Percentiles rank a stretch among this genome's conserved stretches.
phyloP scores from a whole-genome alignment of 1,140 invertebrate genomes.

The Formica selysi region DNA sequence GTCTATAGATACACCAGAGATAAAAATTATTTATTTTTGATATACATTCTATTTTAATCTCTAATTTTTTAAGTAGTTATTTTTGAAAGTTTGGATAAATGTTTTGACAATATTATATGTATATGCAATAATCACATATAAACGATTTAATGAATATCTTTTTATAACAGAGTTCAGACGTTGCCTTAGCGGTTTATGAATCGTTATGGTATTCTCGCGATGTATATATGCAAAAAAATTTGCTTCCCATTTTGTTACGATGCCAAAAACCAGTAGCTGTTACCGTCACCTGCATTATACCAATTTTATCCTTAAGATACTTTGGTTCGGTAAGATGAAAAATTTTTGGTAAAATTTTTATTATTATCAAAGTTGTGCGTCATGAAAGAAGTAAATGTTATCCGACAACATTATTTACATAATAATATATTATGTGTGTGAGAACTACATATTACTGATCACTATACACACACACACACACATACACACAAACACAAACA shows the following conservation, averaged over 20 bases:
- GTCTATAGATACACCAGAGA: too few relatives aligned
- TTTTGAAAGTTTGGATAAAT: neutral
- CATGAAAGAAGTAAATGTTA: neutral
- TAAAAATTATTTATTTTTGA: too few relatives aligned
- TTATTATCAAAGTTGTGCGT: neutral
- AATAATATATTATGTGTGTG: too few relatives aligned
- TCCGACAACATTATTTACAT: too few relatives aligned
- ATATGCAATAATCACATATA: neutral
- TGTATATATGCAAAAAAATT: neutral
- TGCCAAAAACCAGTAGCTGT: conserved; percentile 69
- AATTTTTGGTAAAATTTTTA: neutral
- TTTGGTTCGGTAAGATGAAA: conserved; percentile 2
- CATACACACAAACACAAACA: too few relatives aligned
- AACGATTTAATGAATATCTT: neutral
- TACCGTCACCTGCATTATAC: conserved; percentile 34
- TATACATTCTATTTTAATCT: too few relatives aligned
- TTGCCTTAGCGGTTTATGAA: neutral
- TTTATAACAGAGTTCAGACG: conserved; percentile 5
- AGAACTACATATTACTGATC: too few relatives aligned
- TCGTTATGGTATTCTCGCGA: conserved; percentile 4
- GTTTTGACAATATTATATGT: neutral
- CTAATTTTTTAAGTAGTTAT: too few relatives aligned
- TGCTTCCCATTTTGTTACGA: conserved; percentile 10
- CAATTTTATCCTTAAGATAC: conserved; percentile 13
- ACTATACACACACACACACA: too few relatives aligned